Conservation (phyloP, 2,113 vertebrate genomes). For the Sclerurus mexicanus region DNA sequence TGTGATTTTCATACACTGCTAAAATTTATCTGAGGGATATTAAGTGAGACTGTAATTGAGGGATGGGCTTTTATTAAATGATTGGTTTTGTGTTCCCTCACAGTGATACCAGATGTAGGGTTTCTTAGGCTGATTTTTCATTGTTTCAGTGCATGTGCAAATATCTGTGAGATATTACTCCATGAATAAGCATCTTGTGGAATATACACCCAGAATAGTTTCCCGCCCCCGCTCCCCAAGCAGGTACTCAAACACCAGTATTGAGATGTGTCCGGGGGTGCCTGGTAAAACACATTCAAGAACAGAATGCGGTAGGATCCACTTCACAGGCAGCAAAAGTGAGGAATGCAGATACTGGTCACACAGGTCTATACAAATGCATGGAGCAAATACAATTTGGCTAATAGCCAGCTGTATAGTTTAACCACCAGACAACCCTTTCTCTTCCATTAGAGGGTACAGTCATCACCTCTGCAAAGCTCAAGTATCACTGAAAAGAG, state of each 20-base stretch:
- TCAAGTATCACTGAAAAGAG: constrained; percentile 15
- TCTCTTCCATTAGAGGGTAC: background rate
- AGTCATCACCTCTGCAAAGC: constrained; percentile 37
- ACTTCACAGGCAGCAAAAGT: background rate
- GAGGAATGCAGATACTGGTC: background rate
- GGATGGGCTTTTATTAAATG: background rate
- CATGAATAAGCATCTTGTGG: accelerated
- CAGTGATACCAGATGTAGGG: background rate
- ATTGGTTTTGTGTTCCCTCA: background rate
- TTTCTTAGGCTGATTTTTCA: background rate
- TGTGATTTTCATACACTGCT: background rate
- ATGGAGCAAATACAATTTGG: background rate
- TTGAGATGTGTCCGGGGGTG: accelerated
- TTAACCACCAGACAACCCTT: constrained; percentile 2
- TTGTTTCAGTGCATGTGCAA: background rate
- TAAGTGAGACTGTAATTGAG: background rate
- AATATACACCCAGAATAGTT: background rate
- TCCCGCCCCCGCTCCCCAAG: accelerated
- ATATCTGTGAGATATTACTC: background rate
- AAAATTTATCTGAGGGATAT: background rate
- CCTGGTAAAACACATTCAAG: background rate
- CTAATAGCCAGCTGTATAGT: constrained; percentile 5
- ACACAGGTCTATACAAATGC: background rate
- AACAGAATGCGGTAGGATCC: background rate
- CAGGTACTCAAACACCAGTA: background rate